Evolutionary conservation across 2,888 invertebrate genomes (phyloP), one percentile per base, ranked within the genome.

Genomic region (Euplagia quadripunctaria): DNA sequence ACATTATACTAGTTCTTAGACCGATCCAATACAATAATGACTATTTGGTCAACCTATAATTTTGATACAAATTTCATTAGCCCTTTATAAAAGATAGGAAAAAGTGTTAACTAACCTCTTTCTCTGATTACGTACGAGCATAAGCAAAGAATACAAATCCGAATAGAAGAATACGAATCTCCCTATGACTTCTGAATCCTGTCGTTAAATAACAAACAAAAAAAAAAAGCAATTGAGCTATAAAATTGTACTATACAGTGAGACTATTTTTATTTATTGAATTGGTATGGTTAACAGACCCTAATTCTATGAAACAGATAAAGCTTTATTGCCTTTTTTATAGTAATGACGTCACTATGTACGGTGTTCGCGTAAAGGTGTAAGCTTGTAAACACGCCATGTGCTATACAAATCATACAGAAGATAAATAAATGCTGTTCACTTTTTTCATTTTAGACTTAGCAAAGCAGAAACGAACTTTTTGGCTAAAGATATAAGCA

Each of bases 281-380:
- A 20, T 20, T n/a, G 46, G n/a, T 65, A 65, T 65, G n/a, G 46
- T 65, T 46, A 65, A 17, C 46, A 43, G 20, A 65, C 64, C 46
- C 46, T 65, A 65, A 65, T 65, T 65, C 64, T 20, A 65, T 65
- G 14, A 65, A 65, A 65, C 64, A 65, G 64, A 65, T 65, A 65
- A 42, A 42, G 64, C 43, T 65, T 65, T 65, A 65, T 65, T 65
- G 20, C 46, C 43, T 43, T 65, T 58, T 65, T 65, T 65, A 65
- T 46, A 11, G 46, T 46, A 12, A 42, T 46, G 43, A 43, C 64
- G 64, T 65, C 64, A 65, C 17, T 65, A 43, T 64, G 64, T n/a
- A 20, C 46, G n/a, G 17, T 61, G 31, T 61, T 31, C 61, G 31
- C 61, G 61, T 61, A 31, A 14, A 61, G 61, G 61, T 61, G 31